Base-by-base conservation (phyloP, 1,140 invertebrate species). In the Saxidomus purpurata region DNA sequence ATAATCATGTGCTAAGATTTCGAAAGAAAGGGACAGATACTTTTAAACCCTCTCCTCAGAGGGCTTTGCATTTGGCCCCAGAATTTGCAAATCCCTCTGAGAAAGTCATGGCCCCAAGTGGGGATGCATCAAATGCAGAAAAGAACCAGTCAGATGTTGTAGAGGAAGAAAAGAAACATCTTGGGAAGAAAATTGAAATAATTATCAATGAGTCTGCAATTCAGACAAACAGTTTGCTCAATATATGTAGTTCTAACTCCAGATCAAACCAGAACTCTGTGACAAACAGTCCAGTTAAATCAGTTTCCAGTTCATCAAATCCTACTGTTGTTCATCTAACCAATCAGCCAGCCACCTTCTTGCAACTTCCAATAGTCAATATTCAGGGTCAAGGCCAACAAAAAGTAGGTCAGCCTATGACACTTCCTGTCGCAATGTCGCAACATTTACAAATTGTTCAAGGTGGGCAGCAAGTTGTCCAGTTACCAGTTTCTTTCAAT, bases 401-500 rank as follows among this genome's bases (percentile, higher is more conserved):
- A 22, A 38, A 61, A n/a, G 59, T 52, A 52, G 34, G 74, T 17
- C 69, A 55, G 49, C 61, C n/a, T 61, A 36, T 52, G 47, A 43
- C 67, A 31, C 34, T 52, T 43, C 67, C 81, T 28, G 22, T 77
- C 28, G 40, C 80, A 31, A 49, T 67, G 59, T 52, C 71, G 34
- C 82, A 89, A n/a, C 89, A 88, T 55, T 49, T 92, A 15, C 93
- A 93, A 31, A 82, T 90, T 59, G 80, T 91, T 81, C 89, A 91
- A 43, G 81, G 80, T 15, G 77, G 89, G 49, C 92, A 61, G 81
- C 92, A 74, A 76, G 79, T 79, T n/a, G 69, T 88, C 55, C 87
- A 91, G 81, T 90, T 94, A 43, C 93, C 93, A 40, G 47, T 93
- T 2, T 91, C 92, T n/a, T 91, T 93, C 47, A 93, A 90, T 90